These are phyloP conservation scores for Amphipoea lucens DNA, from an alignment of 2,888 invertebrate genomes.

Conservation along the genomic window DNA sequence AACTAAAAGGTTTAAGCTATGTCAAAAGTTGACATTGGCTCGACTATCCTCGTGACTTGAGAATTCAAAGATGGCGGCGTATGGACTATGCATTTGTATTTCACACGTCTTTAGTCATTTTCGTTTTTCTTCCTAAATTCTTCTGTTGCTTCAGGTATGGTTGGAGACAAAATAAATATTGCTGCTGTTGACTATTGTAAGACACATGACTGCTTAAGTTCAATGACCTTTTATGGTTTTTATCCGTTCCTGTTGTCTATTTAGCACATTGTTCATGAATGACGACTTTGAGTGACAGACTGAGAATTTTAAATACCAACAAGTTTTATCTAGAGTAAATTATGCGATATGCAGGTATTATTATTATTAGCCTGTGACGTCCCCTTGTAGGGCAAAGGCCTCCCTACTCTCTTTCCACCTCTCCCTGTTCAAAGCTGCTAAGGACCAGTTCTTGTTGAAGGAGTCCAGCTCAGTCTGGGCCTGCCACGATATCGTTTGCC, in stretches of 20 bases:
- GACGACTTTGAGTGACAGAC: not conserved
- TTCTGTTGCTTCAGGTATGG: constrained; percentile 7
- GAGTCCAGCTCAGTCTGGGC: too few species aligned
- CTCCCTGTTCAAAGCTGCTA: too few species aligned
- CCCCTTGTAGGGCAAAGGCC: too few species aligned
- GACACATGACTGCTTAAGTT: constrained; percentile 28
- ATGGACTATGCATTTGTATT: constrained; percentile 27
- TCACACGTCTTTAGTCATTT: constrained; percentile 15
- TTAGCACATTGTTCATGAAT: constrained; percentile 44
- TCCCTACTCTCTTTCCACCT: too few species aligned
- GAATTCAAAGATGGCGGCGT: constrained; percentile 34
- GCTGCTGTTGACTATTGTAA: not conserved
- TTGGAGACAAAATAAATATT: constrained; percentile 31
- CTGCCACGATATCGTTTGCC: too few species aligned
- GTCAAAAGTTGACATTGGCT: constrained; percentile 16
- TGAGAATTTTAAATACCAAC: not conserved
- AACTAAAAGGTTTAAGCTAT: constrained; percentile 28
- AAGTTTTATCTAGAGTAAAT: constrained; percentile 8
- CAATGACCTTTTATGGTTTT: constrained; percentile 26
- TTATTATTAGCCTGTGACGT: too few species aligned
- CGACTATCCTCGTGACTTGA: constrained; percentile 32
- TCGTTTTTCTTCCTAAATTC: not conserved
- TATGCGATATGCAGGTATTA: too few species aligned
- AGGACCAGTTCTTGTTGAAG: too few species aligned
- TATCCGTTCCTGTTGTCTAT: constrained; percentile 10